phyloP scores from a whole-genome alignment of 2,797 vertebrate species.

The Phalanger gymnotis region DNA sequence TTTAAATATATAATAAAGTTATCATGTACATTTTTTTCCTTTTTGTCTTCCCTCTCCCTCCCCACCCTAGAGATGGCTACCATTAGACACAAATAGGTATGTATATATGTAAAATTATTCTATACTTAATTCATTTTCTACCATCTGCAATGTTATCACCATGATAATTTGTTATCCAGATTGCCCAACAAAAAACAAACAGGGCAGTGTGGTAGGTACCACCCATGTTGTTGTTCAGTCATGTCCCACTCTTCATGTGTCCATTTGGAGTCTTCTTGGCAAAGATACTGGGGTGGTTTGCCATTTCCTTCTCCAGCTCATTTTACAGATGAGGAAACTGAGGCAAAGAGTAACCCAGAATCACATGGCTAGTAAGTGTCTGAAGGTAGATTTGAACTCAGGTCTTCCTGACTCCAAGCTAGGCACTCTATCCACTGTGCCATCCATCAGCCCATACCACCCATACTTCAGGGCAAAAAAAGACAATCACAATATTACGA shows the following conservation, averaged over 20 bases:
- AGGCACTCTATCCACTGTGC: background rate
- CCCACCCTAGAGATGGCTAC: background rate
- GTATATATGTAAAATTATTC: background rate
- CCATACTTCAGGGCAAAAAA: background rate
- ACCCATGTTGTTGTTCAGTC: background rate
- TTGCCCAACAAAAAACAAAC: background rate
- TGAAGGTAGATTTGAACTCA: background rate
- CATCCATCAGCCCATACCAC: background rate
- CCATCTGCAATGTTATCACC: background rate
- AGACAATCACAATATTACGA: background rate
- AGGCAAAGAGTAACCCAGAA: background rate
- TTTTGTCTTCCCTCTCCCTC: background rate
- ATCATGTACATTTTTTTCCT: background rate
- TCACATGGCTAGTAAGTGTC: background rate
- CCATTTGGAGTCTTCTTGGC: background rate
- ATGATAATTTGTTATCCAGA: background rate
- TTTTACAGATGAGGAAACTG: background rate
- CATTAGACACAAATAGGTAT: background rate
- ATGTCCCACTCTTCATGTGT: background rate
- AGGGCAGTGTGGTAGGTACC: background rate
- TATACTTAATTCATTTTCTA: background rate
- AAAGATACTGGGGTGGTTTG: background rate
- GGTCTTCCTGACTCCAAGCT: background rate
- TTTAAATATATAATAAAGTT: background rate
- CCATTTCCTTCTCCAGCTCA: background rate